Base-by-base conservation (phyloP, 2,113 vertebrate genomes). In the Girardinichthys multiradiatus region DNA sequence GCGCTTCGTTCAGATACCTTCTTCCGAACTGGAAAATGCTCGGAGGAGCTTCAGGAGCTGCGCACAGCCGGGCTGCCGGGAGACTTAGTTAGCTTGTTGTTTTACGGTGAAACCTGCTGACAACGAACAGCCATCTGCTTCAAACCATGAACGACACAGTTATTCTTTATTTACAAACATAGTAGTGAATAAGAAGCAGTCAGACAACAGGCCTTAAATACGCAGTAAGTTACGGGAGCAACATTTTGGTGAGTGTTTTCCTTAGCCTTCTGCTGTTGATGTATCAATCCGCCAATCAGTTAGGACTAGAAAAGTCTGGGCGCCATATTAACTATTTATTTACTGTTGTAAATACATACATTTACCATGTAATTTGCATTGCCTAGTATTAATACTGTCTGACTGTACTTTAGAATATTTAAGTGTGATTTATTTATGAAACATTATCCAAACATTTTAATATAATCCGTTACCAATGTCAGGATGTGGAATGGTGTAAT, bases 61-160 rank as follows among this genome's bases (percentile, higher is more conserved):
- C 14, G 51, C 67, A 45, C 15, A 68, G 57, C 19, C 15, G 31
- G 60, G 68, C 26, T 15, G 42, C 29, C 57, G 26, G 29, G 59
- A 75, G 14, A 68, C 21, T 54, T 24, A 77, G 79, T 65, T 87
- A 92, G 88, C 81, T 82, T 81, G 82, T 77, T 83, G 70, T 82
- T 80, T 84, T 68, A 61, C 35, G 61, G n/a, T 21, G 1, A 65
- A 37, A 19, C 57, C 1, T 71, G 57, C 62, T 59, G 63, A n/a
- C 24, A 66, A 66, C 68, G 71, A 64, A 67, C 72, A 68, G 60
- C 61, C 29, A 68, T 51, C n/a, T 4, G 7, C 24, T 21, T 39
- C 51, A 8, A 51, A 57, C 60, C 0, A 84, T 87, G 81, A 35
- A 9, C 12, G n/a, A 57, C 39, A 4, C 1, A 9, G 48, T 27